Base-by-base conservation (phyloP, 2,113 vertebrate species). In the Lepisosteus oculatus region DNA sequence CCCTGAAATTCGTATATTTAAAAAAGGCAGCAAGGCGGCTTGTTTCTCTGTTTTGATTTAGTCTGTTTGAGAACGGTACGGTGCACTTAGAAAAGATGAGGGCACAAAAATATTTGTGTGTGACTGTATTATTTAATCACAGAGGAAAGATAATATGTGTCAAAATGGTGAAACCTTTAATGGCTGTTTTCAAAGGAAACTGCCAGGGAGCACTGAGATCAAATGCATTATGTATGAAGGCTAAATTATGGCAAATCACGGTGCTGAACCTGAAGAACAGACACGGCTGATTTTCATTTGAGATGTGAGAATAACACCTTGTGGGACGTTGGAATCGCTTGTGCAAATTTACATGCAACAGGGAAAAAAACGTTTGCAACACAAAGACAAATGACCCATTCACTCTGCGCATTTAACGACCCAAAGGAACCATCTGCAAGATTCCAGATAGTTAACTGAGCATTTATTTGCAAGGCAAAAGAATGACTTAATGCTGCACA, bases 141-240 rank as follows among this genome's bases (percentile, higher is more conserved):
- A 71, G 65, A 74, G 69, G 41, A 82, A 78, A 82, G 76, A 86
- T 69, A 74, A 79, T 88, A 51, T 79, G 80, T 51, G 74, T 73
- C 12, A 45, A 56, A 65, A 61, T 79, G 74, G 79, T 87, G 82
- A 73, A 85, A 73, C 56, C 65, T 67, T 41, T 78, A 79, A 85
- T 80, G 78, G 80, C 6, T 76, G 75, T 76, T 81, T 76, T 80
- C 79, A 85, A 76, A 74, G 73, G 82, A 75, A 61, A 78, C 65
- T 13, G 55, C 61, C 64, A 64, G n/a, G 55, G 67, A 79, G 76
- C 64, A 72, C 62, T 63, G 47, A 76, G 81, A 86, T 79, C 71
- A 78, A 67, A 80, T 86, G 81, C 81, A 89, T 87, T 78, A 87
- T 86, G 80, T 78, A 89, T 84, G 79, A 87, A 74, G 79, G 74